These are phyloP conservation scores for Ctenodactylus gundi DNA, from an alignment of 2,113 vertebrate genomes.

Conservation along the genomic window DNA sequence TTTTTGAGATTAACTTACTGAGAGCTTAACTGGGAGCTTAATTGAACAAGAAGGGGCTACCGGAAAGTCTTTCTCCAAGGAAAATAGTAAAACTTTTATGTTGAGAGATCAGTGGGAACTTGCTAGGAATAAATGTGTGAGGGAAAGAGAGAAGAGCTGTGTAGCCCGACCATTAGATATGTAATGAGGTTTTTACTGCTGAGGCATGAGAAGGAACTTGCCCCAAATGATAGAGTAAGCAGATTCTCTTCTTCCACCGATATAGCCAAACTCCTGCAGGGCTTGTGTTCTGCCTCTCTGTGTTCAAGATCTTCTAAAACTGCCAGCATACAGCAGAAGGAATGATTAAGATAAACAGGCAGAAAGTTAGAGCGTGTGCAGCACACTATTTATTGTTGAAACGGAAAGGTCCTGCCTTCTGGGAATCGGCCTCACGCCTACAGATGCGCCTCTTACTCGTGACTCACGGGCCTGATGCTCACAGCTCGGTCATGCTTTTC, in stretches of 20 bases:
- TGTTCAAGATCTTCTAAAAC: neutral
- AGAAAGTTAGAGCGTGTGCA: neutral
- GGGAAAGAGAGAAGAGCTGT: neutral
- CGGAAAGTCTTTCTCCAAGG: neutral
- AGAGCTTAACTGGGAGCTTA: too few relatives aligned
- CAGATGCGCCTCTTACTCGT: neutral
- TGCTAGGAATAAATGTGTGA: neutral
- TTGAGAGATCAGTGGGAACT: neutral
- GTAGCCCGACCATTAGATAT: neutral
- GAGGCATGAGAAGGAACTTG: neutral
- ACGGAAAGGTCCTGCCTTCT: neutral
- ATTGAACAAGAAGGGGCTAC: neutral
- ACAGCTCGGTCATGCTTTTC: neutral
- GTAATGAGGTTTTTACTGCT: neutral
- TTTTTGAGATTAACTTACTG: neutral
- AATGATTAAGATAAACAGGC: neutral
- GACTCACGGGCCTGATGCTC: neutral
- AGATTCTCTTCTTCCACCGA: neutral
- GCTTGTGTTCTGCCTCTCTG: too few relatives aligned
- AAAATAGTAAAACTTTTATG: neutral
- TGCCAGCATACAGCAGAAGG: neutral
- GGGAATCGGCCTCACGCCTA: neutral
- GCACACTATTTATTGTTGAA: neutral
- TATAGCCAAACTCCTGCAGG: neutral
- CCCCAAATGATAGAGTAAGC: neutral